Evolutionary conservation across 1,140 invertebrate genomes (phyloP), one percentile per base, ranked within the genome.

Genomic region (Calephelis virginiensis): DNA sequence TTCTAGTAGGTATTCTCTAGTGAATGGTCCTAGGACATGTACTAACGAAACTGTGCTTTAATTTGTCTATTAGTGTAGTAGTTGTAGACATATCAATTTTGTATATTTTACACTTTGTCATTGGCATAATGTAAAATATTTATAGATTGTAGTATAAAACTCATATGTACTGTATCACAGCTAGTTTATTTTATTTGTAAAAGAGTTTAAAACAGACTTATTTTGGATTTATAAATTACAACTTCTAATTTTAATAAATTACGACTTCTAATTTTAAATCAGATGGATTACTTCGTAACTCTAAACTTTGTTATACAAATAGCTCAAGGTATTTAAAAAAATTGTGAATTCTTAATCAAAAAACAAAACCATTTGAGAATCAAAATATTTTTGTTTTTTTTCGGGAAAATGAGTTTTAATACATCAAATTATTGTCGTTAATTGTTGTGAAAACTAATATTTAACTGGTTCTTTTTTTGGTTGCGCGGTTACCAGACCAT

Each of bases 21-120:
- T 96, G 0, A 96, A 96, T 77, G 96, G 95, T 6, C 95, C 95
- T 49, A 92, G 95, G 73, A 96, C 95, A 4, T 96, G 94, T 81
- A 96, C 95, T 43, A 96, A 96, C 78, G 96, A 96, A 92, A 96
- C 95, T 68, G 94, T 96, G 71, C 93, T 96, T 67, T 96, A 95
- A 94, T 69, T 68, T 72, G 64, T 74, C 68, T 71, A 61, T 70
- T 37, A 56, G 50, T 43, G 40, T 59, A 59, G 63, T 61, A 61
- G 59, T 68, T 70, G 56, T 69, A 76, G 72, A 74, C 75, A 76
- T 74, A 76, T 76, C 75, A 76, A 60, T 28, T 70, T 63, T 66
- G 40, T 46, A 62, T 45, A 47, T 62, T 45, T 62, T 43, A 43
- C 40, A 43, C 40, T 43, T 37, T 56, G 50, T 56, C 50, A 17